Base-by-base conservation (phyloP, 2,113 vertebrate species). In the Scomber japonicus region DNA sequence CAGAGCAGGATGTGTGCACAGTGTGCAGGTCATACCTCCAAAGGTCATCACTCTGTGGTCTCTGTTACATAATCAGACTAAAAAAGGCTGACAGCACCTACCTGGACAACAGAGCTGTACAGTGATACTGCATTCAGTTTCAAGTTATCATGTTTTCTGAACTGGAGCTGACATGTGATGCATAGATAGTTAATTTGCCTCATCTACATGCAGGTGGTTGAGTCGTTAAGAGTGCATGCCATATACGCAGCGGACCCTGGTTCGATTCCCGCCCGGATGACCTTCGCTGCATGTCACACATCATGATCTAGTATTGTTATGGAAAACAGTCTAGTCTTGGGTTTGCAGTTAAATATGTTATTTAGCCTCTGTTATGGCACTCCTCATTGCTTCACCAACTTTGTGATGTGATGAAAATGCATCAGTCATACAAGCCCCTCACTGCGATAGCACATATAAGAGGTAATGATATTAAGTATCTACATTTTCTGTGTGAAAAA, bases 1-100 rank as follows among this genome's bases (percentile, higher is more conserved):
- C 75, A 78, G 87, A 81, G 74, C 88, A 94, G 92, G 93, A 94
- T 87, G 84, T 85, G 82, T 80, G 75, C 51, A 65, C 82, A 65
- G 71, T 53, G 15, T 49, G 68, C 78, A 75, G 83, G 84, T 85
- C 82, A 55, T 80, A 65, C n/a, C 83, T 64, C 55, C 64, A 84
- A 78, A 91, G 85, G 87, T 90, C 82, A 82, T 74, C 71, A 71
- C 75, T 81, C 68, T 72, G 67, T 88, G 75, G 57, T 63, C 63
- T 80, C 27, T 67, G 57, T 90, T 82, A 87, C 84, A 84, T 90
- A 90, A 89, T 83, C 46, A 68, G 53, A 74, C 73, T 81, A 40
- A 63, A 75, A 71, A 65, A 80, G 35, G 79, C 69, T 60, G 66
- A 53, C 62, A 48, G 62, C 53, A 62, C 49, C 40, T 60, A 80